Conservation (phyloP, 2,797 vertebrate genomes). For the Chromis chromis region DNA sequence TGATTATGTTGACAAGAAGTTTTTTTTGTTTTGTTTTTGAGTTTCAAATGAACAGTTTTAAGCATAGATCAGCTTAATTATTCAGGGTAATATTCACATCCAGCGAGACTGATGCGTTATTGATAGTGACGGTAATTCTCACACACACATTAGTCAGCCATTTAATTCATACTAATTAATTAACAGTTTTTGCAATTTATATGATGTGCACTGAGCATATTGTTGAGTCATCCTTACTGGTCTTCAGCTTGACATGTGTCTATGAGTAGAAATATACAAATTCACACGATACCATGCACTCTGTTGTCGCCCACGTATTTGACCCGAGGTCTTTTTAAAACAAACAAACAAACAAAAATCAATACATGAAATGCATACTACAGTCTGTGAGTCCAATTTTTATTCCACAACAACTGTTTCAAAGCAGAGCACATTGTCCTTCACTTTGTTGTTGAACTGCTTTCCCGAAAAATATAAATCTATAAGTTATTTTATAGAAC, state of each 20-base stretch:
- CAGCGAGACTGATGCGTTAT: too few relatives aligned
- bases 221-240: too few relatives aligned
- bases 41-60: neutral
- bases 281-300: neutral
- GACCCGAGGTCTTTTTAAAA: neutral
- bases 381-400: neutral
- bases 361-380: conserved; percentile 2
- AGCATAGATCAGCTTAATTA: neutral
- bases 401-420: conserved; percentile 7
- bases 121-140: too few relatives aligned
- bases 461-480: conserved; percentile 18
- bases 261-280: too few relatives aligned
- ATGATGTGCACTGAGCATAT: too few relatives aligned
- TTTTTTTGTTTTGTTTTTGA: neutral
- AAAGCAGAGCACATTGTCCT: conserved; percentile 5
- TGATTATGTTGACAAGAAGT: neutral
- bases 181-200: neutral
- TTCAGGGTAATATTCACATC: neutral
- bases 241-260: too few relatives aligned
- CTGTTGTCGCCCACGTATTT: neutral
- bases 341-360: neutral
- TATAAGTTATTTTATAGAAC: conserved; percentile 18
- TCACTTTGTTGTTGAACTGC: conserved; percentile 18
- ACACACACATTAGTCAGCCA: too few relatives aligned
- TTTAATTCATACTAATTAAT: too few relatives aligned